These are phyloP conservation scores for Trigoniulus corallinus DNA, from an alignment of 1,140 invertebrate genomes.

Conservation along the genomic window DNA sequence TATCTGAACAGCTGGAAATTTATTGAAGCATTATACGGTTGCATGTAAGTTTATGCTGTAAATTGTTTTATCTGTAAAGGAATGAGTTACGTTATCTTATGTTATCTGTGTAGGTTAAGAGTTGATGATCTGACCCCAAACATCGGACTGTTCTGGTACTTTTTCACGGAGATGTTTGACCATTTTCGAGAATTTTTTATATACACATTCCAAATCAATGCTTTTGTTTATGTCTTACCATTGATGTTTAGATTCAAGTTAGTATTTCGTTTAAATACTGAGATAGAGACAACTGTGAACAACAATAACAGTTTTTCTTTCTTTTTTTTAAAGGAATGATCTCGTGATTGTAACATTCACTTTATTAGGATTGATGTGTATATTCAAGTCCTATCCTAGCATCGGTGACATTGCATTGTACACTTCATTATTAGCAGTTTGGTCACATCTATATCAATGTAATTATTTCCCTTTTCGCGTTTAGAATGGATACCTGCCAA, in stretches of 20 bases:
- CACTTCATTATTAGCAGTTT: conserved; percentile 73
- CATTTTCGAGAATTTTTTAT: conserved; percentile 91
- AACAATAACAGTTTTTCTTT: background rate
- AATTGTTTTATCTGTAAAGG: conserved; percentile 5
- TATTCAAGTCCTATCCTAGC: conserved; percentile 94
- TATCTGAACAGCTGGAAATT: conserved; percentile 45
- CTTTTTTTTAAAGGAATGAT: conserved; percentile 38
- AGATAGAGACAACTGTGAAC: background rate
- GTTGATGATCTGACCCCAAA: conserved; percentile 92
- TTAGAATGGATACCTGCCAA: background rate
- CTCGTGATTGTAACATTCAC: conserved; percentile 71
- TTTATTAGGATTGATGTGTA: conserved; percentile 63
- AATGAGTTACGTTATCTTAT: conserved; percentile 11
- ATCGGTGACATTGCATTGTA: conserved; percentile 89
- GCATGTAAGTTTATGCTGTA: conserved; percentile 42
- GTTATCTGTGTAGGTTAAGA: conserved; percentile 40
- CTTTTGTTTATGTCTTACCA: conserved; percentile 78
- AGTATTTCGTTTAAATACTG: conserved; percentile 9
- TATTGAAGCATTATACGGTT: conserved; percentile 59
- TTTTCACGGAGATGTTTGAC: conserved; percentile 99
- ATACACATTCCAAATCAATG: conserved; percentile 93
- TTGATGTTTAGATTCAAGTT: conserved; percentile 61
- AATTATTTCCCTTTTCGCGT: background rate
- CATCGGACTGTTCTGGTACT: conserved; percentile 98
- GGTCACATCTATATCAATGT: conserved; percentile 80